Base-by-base conservation (phyloP, 2,888 invertebrate species). In the Patella depressa region DNA sequence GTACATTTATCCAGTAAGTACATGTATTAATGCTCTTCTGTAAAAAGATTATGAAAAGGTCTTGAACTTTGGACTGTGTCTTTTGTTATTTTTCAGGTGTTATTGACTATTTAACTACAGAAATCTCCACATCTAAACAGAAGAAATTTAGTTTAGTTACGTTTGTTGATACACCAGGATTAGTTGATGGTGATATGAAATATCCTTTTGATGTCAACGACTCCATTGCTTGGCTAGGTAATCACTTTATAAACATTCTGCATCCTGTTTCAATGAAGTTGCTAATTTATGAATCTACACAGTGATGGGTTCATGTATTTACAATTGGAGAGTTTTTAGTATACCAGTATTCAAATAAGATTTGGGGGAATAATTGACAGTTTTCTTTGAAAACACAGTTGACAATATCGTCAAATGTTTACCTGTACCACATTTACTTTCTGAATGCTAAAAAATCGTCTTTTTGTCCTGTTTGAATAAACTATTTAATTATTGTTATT, bases 171-270 rank as follows among this genome's bases (percentile, higher is more conserved):
- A 93, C 93, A 2, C 93, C 94, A n/a, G 94, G 93, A 5, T 89
- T 94, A 24, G 94, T 94, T 11, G 93, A 94, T 90, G 94, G 94
- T 2, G 93, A 93, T 85, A 93, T 93, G 93, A 93, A 93, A 84
- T 94, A 94, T 87, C 93, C 93, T 3, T 94, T 93, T 88, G 93
- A 93, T 90, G 93, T 94, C 57, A 93, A 93, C 85, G 90, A 93
- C 81, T 89, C 93, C 24, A 92, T 94, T 55, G 85, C 92, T 3
- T 93, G 93, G 93, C 90, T 94, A 29, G 93, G 93, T 93, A 88
- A 89, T 88, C 45, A 45, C 45, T 45, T 9, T 45, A 65, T 65
- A 7, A 65, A 65, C 65, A 65, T 11, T 19, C 19, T 19, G 19
- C 19, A n/a, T 65, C 65, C n/a, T 65, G 19, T 65, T 19, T 65